Conservation (phyloP, 1,140 invertebrate genomes). For the Teleogryllus occipitalis region DNA sequence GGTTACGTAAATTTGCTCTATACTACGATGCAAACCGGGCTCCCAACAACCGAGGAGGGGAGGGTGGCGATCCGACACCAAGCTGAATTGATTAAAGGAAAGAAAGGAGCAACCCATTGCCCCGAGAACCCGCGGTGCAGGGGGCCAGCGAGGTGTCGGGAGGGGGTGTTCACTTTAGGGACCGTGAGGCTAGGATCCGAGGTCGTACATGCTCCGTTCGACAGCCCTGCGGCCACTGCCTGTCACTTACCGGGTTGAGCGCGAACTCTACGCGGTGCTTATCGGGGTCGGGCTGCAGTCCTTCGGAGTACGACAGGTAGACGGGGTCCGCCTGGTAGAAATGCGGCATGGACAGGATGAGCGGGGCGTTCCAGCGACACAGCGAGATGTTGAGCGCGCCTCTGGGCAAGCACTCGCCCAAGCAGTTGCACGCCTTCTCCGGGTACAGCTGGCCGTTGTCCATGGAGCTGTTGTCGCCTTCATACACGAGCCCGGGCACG, state of each 20-base stretch:
- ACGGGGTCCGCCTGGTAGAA: slow-evolving; percentile 53
- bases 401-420: slow-evolving; percentile 56
- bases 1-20: too few relatives aligned
- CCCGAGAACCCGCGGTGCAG: too few relatives aligned
- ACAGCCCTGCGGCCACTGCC: too few relatives aligned
- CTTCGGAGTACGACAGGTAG: slow-evolving; percentile 43
- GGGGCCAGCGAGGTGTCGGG: too few relatives aligned
- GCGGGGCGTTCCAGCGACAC: slow-evolving; percentile 50
- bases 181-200: too few relatives aligned
- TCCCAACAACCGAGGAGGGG: too few relatives aligned
- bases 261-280: slow-evolving; percentile 50
- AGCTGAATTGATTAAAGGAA: too few relatives aligned
- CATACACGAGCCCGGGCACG: background rate
- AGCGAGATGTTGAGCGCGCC: slow-evolving; percentile 46
- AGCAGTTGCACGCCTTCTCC: slow-evolving; percentile 61
- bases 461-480: background rate
- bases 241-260: slow-evolving; percentile 48
- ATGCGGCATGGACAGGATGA: slow-evolving; percentile 62
- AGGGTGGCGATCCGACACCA: too few relatives aligned
- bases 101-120: too few relatives aligned
- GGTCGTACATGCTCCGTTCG: too few relatives aligned
- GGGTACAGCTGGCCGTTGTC: slow-evolving; percentile 32
- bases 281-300: slow-evolving; percentile 47
- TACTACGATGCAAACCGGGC: too few relatives aligned
- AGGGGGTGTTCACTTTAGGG: too few relatives aligned